Evolutionary conservation across 2,888 invertebrate genomes (phyloP), one percentile per base, ranked within the genome.

Genomic region (Flabesymbios commensalis): DNA sequence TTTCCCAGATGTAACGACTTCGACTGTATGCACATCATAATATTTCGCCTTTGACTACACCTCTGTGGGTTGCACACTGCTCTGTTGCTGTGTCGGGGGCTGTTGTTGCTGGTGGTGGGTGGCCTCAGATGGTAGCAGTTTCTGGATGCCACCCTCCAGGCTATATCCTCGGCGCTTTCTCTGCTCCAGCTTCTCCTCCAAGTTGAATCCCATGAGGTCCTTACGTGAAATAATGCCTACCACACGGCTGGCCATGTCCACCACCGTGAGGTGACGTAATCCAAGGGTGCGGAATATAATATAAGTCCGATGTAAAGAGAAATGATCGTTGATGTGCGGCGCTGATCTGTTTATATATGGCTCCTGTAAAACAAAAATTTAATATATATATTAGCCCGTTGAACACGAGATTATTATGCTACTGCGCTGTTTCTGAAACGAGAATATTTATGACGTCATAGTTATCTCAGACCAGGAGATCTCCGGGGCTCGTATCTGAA

Each of bases 221-320:
- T 80, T 78, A 5, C 78, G 65, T 3, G 78, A 77, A 28, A 80
- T 69, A 19, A 80, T 75, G 41, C 80, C 80, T 22, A 71, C 71
- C 3, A 76, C 73, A 56, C 72, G 67, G 63, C 78, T 78, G 4
- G 64, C 57, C 19, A 65, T 64, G 63, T 79, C 76, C 4, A 73
- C 70, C 2, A 80, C 73, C 4, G 74, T 65, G 53, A 80, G 70
- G 55, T 80, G 80, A 7, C 80, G 73, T 10, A 78, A 68, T 14
- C 80, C 80, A 33, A 80, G 63, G 17, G 75, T 73, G 3, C 78
- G 73, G 65, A 80, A 77, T 59, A 79, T 59, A 17, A 68, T 71
- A 66, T 78, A 78, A n/a, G 77, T 70, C 24, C 80, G 65, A 29
- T 72, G 68, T 2, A 80, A 70, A 4, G 78, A 78, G 68, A 76